Evolutionary conservation across 1,140 invertebrate species (phyloP), one percentile per base, ranked within the genome.

Genomic region (Lepidurus arcticus): DNA sequence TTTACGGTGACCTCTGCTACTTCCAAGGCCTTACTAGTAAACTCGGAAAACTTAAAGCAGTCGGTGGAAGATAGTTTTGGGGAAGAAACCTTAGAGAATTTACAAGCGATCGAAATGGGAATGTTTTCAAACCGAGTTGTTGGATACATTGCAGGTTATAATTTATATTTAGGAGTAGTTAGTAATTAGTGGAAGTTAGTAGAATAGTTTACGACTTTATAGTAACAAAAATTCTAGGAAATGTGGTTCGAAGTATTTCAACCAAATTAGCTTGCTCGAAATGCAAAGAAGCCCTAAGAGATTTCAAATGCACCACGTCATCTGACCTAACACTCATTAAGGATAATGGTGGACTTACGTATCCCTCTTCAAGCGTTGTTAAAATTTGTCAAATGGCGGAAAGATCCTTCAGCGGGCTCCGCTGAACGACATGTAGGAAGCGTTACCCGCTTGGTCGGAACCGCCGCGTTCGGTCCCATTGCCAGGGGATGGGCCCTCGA

Each of bases 301-400:
- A 74, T 24, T 74, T 26, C 21, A 10, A 74, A 10, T 74, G 11
- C 42, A 11, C 24, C 11, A 11, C 11, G 1, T 26, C 10, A 13
- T 74, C 24, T 42, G 74, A 74, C 74, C 74, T 74, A 10, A 74
- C 42, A 13, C 24, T 74, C 11, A 24, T 74, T 13, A 74, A 74
- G 42, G 1, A 74, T 42, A 74, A 42, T 34, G 74, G 74, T n/a
- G 74, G 74, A 10, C 74, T 74, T 1, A 74, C 10, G 1, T 42
- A 74, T 42, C 74, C 74, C 10, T 74, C 74, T 16, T 34, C 74
- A 24, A 13, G 11, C 42, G 74, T 74, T 11, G 42, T 21, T 34
- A 74, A 24, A 74, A 21, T 74, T 16, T 74, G 74, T 74, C 26
- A 26, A 26, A 26, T 26, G 26, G 26, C 26, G 0, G 26, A 26